Evolutionary conservation across 2,888 invertebrate genomes (phyloP).

Genomic region (Hofmannophila pseudospretella): DNA sequence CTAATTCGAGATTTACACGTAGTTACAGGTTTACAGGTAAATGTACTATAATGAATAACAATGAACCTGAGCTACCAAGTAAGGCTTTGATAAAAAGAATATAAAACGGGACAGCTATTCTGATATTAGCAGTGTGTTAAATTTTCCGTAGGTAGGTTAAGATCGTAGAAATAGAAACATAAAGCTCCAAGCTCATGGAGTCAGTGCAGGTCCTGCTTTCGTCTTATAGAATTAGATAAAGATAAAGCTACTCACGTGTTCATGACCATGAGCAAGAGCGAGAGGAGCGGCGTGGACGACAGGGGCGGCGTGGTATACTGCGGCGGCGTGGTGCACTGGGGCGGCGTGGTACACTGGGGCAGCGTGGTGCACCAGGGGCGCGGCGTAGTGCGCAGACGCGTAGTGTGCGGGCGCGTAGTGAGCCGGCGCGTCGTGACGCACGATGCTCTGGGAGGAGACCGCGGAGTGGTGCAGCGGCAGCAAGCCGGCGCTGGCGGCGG

Average conservation of each 20-base stretch:
- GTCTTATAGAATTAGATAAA: too few species aligned
- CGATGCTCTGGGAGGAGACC: conserved; percentile 73
- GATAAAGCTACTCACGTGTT: conserved; percentile 56
- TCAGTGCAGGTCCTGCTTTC: too few species aligned
- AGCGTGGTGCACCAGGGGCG: conserved; percentile 39
- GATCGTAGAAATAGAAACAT: too few species aligned
- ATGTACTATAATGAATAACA: too few species aligned
- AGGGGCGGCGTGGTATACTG: conserved; percentile 29
- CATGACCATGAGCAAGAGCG: conserved; percentile 44
- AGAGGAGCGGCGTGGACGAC: conserved; percentile 29
- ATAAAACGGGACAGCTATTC: too few species aligned
- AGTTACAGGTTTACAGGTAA: too few species aligned
- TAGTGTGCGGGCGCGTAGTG: conserved; percentile 46
- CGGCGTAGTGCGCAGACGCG: conserved; percentile 35
- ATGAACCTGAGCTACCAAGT: too few species aligned
- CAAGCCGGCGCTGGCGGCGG: conserved; percentile 75
- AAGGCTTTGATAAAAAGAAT: too few species aligned
- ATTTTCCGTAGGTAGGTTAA: too few species aligned
- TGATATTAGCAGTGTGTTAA: too few species aligned
- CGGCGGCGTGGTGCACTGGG: conserved; percentile 42
- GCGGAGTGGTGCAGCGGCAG: conserved; percentile 63
- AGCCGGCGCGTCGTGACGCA: conserved; percentile 61
- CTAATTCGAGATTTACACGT: too few species aligned
- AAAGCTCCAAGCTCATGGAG: too few species aligned
- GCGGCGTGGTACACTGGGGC: conserved; percentile 48